Base-by-base conservation (phyloP, 2,113 vertebrate species). In the Suncus etruscus region DNA sequence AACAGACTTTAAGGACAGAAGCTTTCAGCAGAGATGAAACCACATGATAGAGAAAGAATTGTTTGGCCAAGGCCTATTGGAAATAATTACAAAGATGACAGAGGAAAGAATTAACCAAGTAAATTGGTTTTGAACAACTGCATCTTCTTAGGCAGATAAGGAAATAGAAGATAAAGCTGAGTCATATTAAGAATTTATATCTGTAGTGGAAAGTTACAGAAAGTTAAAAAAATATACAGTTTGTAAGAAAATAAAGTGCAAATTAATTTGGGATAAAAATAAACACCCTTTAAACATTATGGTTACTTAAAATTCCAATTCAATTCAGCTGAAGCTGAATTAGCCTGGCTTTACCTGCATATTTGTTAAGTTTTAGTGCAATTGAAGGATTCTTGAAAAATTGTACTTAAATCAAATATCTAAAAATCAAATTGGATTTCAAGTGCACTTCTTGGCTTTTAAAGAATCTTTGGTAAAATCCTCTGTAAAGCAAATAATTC, bases 81-180 rank as follows among this genome's bases (percentile, higher is more conserved):
- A 96, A 96, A 95, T 96, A 96, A 96, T 96, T 93, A 65, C 78
- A 87, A 87, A 85, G 93, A 95, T 87, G 93, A 95, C 91, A 93
- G 94, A 93, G 86, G 90, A 85, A 94, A 87, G 90, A 96, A 96
- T 96, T 95, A 96, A 78, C 83, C 20, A 31, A 93, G 92, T 91
- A 96, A 96, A 96, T 92, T 95, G 93, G 89, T 93, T 96, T 90
- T 93, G 74, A 93, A 86, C 73, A 88, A 95, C 45, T 50, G 83
- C 83, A 94, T 93, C 94, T 89, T 92, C 89, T 91, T 88, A 89
- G 74, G 83, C 87, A 96, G 95, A 95, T 96, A 97, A 92, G 94
- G 76, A 95, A 95, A 92, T 69, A 31, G 89, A 79, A 83, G 91
- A 93, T 87, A 95, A 92, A 93, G 51, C 69, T 68, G 66, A 91